Base-by-base conservation (phyloP, 2,113 vertebrate species). In the Apeltes quadracus region DNA sequence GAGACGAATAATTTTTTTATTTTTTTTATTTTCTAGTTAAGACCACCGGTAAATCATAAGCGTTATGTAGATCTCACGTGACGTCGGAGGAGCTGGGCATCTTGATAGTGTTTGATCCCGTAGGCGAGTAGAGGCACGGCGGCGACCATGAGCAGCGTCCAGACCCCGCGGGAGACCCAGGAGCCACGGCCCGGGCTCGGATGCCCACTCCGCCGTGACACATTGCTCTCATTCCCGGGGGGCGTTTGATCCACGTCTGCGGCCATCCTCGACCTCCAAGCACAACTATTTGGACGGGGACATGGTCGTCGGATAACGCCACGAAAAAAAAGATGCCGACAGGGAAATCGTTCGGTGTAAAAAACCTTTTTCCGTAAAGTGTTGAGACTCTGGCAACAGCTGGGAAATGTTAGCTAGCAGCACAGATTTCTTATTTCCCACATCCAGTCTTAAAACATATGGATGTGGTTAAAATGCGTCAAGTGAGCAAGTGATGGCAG, bases 241-340 rank as follows among this genome's bases (percentile, higher is more conserved):
- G 4, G 25, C 43, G 32, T 76, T 84, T 94, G 87, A 88, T 93
- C 88, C 76, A 93, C 92, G 87, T 94, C 92, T 63, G 87, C 92
- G 23, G 92, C 90, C 94, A 94, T 94, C 72, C 82, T 90, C 56
- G 70, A 73, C 46, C 65, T 63, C 57, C 51, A 56, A 55, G 69
- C 43, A 7, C 71, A 41, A 69, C 85, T 86, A 83, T 75, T 78
- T 69, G 62, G 25, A 81, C 43, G 39, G 71, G 27, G 20, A 12
- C 83, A 87, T 86, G 50, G 22, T 16, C 16, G 51, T 63, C 15
- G 7, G 22, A 53, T 39, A 70, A 38, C 38, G n/a, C 36, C 13
- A 10, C 2, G 9, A 20, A 32, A 67, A 32, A 67, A 68, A 39
- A 11, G 16, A 3, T 7, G 10, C 9, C 5, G 18, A 8, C 13